These are phyloP conservation scores for Pomatostomus ruficeps DNA, from an alignment of 2,113 vertebrate species.

Conservation along the genomic window DNA sequence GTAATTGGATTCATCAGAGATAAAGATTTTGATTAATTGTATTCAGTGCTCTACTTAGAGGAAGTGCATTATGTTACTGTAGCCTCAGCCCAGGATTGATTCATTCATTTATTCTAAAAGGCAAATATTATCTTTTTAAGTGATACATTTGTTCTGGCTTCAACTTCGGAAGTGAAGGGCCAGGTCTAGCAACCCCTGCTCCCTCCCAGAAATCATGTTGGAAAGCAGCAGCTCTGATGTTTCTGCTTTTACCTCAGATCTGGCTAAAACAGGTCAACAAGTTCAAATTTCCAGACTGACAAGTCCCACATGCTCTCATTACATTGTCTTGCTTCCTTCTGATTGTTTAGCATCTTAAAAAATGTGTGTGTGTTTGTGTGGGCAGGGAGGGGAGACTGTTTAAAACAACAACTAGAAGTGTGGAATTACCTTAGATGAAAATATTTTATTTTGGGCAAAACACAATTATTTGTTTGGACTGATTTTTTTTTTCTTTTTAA, in stretches of 20 bases:
- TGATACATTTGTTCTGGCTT: neutral
- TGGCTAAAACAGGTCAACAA: neutral
- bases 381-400: accelerated
- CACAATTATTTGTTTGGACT: neutral
- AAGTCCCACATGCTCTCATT: neutral
- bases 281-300: neutral
- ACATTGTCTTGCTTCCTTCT: neutral
- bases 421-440: neutral
- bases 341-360: neutral
- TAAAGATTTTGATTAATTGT: conserved; percentile 9
- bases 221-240: neutral
- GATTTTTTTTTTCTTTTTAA: neutral
- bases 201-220: accelerated
- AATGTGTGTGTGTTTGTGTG: neutral
- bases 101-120: neutral
- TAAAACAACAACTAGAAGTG: neutral
- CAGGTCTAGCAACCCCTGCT: neutral
- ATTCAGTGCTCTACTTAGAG: neutral
- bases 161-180: neutral
- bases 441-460: neutral
- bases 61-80: neutral
- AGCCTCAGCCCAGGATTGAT: neutral
- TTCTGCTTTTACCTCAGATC: neutral
- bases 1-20: neutral
- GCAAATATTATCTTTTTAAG: neutral